Base-by-base conservation (phyloP, 2,888 invertebrate genomes). In the Caenorhabditis afra region DNA sequence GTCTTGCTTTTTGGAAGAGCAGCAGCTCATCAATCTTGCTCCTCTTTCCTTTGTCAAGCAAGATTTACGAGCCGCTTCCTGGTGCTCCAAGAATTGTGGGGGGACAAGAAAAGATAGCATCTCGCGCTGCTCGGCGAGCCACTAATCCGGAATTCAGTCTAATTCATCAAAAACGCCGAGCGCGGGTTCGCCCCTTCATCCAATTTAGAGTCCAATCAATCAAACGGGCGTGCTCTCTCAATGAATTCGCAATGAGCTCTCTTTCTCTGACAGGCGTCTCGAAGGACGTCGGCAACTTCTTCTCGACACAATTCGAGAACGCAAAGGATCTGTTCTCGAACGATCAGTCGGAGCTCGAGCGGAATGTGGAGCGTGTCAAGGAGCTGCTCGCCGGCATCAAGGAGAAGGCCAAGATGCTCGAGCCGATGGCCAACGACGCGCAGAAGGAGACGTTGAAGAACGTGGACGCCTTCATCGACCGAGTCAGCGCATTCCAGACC, bases 251-350 rank as follows among this genome's bases (percentile, higher is more conserved):
- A 57, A 71, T 71, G 62, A 70, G 47, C 23, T n/a, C 37, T n/a
- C 44, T 39, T 18, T 29, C 16, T 20, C 22, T 61, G 61, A 0
- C 62, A 71, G 71, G 71, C 39, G 64, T 64, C 71, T 55, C 62
- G n/a, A 29, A 58, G n/a, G 86, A 85, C 39, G 78, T 83, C 39
- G 85, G 83, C 23, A 78, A 81, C 66, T 86, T 86, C 78, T 86
- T 86, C 83, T 65, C 68, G 11, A 65, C 73, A n/a, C 52, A 75
- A 44, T 86, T 82, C 81, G 62, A 81, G 20, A 70, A 70, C 41
- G 81, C 82, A 35, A 82, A 85, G 61, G 82, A 84, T 37, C 80
- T 86, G 50, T 81, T 85, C 67, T 79, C 85, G 37, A 73, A 70
- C 45, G 65, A 74, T 53, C 83, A 85, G 66, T 74, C 35, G 29